These are phyloP conservation scores for Epiperipatus broadwayi DNA, from an alignment of 2,888 invertebrate species.

Conservation along the genomic window DNA sequence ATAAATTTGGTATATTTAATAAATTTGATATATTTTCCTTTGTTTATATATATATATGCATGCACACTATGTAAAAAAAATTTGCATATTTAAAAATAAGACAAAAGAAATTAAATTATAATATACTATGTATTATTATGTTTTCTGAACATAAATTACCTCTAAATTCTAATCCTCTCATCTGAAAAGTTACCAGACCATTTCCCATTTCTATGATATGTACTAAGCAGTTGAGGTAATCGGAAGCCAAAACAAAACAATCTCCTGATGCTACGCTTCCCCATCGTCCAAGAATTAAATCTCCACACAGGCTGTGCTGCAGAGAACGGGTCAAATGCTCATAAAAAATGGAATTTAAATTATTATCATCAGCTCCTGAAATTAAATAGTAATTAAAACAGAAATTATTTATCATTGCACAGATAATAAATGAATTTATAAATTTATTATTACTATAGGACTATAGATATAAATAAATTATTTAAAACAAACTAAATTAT, in stretches of 20 bases:
- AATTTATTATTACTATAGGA: no score
- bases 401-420: constrained; percentile 10
- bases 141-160: constrained; percentile 29
- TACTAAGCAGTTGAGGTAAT: constrained; percentile 91
- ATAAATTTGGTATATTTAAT: no score
- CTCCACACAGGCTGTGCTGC: constrained; percentile 86
- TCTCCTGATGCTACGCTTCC: constrained; percentile 90
- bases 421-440: constrained; percentile 9
- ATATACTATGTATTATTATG: constrained; percentile 5
- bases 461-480: no score
- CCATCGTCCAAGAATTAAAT: constrained; percentile 76
- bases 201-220: constrained; percentile 96
- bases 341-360: constrained; percentile 96
- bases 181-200: constrained; percentile 89
- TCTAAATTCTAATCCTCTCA: constrained; percentile 87
- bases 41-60: no score
- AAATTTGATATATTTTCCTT: no score
- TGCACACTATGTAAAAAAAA: no score
- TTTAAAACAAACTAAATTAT: no score
- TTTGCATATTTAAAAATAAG: no score
- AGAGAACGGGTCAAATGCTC: constrained; percentile 90
- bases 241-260: constrained; percentile 91
- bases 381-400: neutral
- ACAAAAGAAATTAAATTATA: constrained; percentile 6
- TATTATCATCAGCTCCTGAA: constrained; percentile 66